These are phyloP conservation scores for Leptinotarsa tumamoca DNA, from an alignment of 2,888 invertebrate genomes.

Conservation along the genomic window DNA sequence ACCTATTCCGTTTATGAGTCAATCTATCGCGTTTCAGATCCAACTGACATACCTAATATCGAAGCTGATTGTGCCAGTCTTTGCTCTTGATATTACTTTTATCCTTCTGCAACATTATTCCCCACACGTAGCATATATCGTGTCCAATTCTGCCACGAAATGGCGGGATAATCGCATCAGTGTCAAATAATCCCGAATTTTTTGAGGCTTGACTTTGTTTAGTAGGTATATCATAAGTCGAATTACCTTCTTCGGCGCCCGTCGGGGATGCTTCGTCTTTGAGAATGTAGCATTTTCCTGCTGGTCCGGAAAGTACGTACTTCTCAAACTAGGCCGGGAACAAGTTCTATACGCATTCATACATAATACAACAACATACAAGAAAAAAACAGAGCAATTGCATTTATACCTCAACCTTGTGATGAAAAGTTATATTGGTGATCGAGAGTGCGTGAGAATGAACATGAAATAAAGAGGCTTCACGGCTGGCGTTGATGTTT, in stretches of 20 bases:
- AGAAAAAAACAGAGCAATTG: too few species aligned
- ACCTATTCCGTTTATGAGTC: conserved; percentile 5
- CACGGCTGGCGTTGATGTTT: too few species aligned
- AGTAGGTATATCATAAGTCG: neutral
- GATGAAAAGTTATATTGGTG: too few species aligned
- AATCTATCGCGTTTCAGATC: neutral
- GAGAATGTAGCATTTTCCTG: neutral
- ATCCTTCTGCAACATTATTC: conserved; percentile 1
- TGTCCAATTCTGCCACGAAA: conserved; percentile 22
- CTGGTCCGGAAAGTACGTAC: neutral
- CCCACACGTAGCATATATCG: conserved; percentile 23
- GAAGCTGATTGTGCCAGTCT: conserved; percentile 3
- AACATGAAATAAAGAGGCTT: too few species aligned
- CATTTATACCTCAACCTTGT: too few species aligned
- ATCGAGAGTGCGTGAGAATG: too few species aligned
- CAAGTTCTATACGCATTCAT: too few species aligned
- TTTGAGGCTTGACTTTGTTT: neutral
- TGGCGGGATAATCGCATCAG: neutral
- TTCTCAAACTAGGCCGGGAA: neutral
- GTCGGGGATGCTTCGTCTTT: neutral
- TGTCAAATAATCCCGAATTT: conserved; percentile 7
- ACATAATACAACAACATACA: too few species aligned
- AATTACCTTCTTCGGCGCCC: neutral
- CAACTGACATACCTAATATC: conserved; percentile 12
- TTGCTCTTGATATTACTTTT: neutral